phyloP scores from a whole-genome alignment of 1,140 invertebrate genomes.

The Coptotermes formosanus region DNA sequence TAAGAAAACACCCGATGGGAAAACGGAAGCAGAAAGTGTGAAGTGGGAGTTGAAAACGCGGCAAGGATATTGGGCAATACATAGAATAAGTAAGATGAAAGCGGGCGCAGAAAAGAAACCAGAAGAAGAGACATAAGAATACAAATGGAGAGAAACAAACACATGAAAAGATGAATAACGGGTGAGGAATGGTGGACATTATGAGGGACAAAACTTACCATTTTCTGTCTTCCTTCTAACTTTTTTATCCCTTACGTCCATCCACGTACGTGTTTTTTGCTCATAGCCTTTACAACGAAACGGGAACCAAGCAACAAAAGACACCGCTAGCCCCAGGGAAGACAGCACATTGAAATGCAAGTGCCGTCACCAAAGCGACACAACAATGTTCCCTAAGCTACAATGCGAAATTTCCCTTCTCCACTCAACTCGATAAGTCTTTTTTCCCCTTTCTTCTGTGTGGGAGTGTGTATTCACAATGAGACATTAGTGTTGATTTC shows the following conservation, averaged over 20 bases:
- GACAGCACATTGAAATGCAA: no score
- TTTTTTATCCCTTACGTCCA: conserved; percentile 3
- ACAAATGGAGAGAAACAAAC: conserved; percentile 16
- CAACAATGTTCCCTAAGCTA: not conserved
- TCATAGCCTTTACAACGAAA: not conserved
- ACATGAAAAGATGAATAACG: conserved; percentile 5
- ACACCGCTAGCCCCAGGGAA: not conserved
- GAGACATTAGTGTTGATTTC: not conserved
- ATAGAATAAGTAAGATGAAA: not conserved
- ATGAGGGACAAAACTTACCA: not conserved
- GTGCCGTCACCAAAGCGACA: not conserved
- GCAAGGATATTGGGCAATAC: not conserved
- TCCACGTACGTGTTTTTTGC: not conserved
- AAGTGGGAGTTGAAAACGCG: not conserved
- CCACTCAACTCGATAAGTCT: not conserved
- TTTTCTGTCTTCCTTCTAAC: not conserved
- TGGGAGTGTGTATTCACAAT: not conserved
- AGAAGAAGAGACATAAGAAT: not conserved
- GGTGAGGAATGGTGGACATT: conserved; percentile 13
- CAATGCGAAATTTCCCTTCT: not conserved
- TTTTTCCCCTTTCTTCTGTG: not conserved
- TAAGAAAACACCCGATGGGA: not conserved
- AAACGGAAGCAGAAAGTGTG: not conserved
- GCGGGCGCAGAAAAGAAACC: not conserved
- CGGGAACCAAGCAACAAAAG: not conserved